Percentiles rank a stretch among this genome's conserved stretches.
Conservation (phyloP, 2,113 vertebrate genomes). For the Myrmecobius fasciatus region DNA sequence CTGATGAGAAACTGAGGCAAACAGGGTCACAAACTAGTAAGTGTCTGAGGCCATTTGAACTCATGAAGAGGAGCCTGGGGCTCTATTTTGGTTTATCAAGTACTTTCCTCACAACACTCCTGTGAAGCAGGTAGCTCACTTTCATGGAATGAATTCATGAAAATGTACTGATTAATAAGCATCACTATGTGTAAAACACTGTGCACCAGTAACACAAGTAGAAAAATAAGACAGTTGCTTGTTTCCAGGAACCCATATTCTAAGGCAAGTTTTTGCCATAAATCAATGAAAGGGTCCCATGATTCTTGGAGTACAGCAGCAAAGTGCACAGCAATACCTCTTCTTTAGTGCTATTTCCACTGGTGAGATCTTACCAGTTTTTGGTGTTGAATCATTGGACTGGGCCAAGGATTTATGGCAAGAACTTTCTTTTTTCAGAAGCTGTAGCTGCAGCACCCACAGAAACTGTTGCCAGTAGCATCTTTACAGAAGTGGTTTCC, state of each 20-base stretch:
- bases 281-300: background rate
- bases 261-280: background rate
- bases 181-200: background rate
- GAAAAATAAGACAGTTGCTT: background rate
- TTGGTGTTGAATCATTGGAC: background rate
- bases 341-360: background rate
- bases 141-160: background rate
- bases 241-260: background rate
- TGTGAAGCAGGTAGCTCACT: background rate
- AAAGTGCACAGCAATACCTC: background rate
- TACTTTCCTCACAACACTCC: background rate
- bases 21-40: background rate
- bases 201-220: background rate
- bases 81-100: background rate
- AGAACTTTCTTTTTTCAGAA: background rate
- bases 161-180: background rate
- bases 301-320: background rate
- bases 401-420: background rate
- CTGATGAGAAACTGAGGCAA: background rate
- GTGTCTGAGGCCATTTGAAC: too few species aligned
- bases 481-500: background rate
- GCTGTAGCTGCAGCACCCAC: background rate
- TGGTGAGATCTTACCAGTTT: background rate
- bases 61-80: too few species aligned
- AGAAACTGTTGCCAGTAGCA: background rate